Evolutionary conservation across 2,888 invertebrate species (phyloP).

Genomic region (Leptinotarsa juncta): DNA sequence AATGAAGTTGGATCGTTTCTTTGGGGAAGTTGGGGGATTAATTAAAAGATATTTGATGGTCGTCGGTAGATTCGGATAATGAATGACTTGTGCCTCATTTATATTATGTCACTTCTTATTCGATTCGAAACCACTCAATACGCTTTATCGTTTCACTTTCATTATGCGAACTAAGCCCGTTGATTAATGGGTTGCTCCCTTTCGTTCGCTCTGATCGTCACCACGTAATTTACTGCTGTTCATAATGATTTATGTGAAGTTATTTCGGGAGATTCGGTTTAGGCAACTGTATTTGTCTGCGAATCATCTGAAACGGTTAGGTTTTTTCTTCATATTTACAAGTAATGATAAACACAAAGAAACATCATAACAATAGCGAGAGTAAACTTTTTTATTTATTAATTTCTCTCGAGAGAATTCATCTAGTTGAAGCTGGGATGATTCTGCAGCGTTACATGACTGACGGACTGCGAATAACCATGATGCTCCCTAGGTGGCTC

Average conservation of each 20-base stretch:
- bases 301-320: background rate
- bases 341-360: too few species aligned
- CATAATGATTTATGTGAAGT: background rate
- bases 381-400: too few species aligned
- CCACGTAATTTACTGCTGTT: conserved; percentile 4
- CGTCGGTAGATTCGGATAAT: conserved; percentile 10
- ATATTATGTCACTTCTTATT: conserved; percentile 15
- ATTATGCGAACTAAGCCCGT: conserved; percentile 9
- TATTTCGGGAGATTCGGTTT: background rate
- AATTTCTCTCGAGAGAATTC: too few species aligned
- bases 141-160: conserved; percentile 13
- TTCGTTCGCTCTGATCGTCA: conserved; percentile 5
- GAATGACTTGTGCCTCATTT: conserved; percentile 4
- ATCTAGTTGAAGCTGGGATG: too few species aligned
- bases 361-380: too few species aligned
- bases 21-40: conserved; percentile 24
- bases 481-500: too few species aligned
- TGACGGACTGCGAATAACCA: too few species aligned
- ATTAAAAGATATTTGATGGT: conserved; percentile 23
- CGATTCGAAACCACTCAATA: conserved; percentile 17
- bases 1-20: conserved; percentile 30
- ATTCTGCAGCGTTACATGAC: too few species aligned
- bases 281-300: background rate
- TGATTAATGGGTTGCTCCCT: conserved; percentile 10
- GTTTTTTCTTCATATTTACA: too few species aligned